A percentile compares a stretch with the other conserved stretches of the same genome.
Conservation (phyloP, 2,113 vertebrate species). For the Lophius piscatorius region DNA sequence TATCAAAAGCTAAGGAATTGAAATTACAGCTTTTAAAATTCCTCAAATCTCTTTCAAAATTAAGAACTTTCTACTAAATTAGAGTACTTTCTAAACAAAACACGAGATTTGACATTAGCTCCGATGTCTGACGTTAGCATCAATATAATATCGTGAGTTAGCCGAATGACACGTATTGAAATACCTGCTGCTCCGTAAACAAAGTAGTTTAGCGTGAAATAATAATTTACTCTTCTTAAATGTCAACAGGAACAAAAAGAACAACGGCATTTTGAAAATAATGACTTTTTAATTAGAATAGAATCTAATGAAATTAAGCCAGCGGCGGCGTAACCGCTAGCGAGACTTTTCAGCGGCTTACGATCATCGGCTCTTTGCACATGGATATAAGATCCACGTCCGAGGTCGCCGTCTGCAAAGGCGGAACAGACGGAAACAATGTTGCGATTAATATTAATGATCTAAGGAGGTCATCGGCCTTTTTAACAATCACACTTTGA, state of each 20-base stretch:
- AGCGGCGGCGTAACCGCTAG: conserved; percentile 14
- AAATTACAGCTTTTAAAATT: too few relatives aligned
- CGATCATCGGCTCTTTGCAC: conserved; percentile 40
- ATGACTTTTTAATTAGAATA: conserved; percentile 19
- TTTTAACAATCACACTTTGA: conserved; percentile 62
- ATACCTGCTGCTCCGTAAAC: too few relatives aligned
- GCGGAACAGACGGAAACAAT: conserved; percentile 50
- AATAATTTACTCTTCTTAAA: conserved; percentile 5
- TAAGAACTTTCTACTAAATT: too few relatives aligned
- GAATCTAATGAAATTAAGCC: conserved; percentile 19
- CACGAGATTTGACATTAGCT: neutral
- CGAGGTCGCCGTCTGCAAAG: conserved; percentile 40
- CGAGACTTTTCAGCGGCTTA: conserved; percentile 17
- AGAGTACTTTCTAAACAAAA: neutral
- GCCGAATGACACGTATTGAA: neutral
- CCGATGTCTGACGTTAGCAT: conserved; percentile 6
- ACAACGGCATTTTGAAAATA: conserved; percentile 5
- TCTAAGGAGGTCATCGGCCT: conserved; percentile 52
- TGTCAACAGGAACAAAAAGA: conserved; percentile 15
- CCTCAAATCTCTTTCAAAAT: too few relatives aligned
- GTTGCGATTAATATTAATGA: conserved; percentile 70
- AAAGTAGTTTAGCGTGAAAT: too few relatives aligned
- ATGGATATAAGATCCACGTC: conserved; percentile 58
- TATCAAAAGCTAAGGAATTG: too few relatives aligned
- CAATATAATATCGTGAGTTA: neutral